These are phyloP conservation scores for Bagarius yarrelli DNA, from an alignment of 2,113 vertebrate species.

Conservation along the genomic window DNA sequence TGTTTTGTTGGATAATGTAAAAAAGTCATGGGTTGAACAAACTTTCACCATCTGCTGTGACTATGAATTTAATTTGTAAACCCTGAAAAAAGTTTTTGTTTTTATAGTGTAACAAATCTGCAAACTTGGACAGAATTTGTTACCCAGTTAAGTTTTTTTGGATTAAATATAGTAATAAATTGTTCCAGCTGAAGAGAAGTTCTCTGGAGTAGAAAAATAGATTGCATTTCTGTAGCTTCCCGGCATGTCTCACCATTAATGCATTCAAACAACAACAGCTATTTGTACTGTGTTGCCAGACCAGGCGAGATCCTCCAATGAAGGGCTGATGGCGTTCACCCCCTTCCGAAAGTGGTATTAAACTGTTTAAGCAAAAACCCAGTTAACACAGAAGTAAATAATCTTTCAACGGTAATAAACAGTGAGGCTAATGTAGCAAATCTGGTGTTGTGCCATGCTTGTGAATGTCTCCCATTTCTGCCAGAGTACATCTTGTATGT, in stretches of 20 bases:
- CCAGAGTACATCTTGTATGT: background rate
- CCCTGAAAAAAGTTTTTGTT: background rate
- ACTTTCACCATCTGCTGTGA: background rate
- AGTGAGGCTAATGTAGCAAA: background rate
- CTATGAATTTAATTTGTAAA: too few relatives aligned
- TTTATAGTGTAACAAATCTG: background rate
- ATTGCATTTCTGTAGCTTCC: constrained; percentile 16
- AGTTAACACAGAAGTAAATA: background rate
- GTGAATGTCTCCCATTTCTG: background rate
- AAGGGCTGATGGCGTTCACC: background rate
- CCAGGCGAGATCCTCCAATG: background rate
- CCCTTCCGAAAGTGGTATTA: background rate
- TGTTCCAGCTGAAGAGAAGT: background rate
- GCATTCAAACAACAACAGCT: constrained; percentile 22
- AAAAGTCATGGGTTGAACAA: background rate
- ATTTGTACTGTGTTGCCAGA: constrained; percentile 1
- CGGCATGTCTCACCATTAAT: constrained; percentile 12
- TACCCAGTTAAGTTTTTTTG: background rate
- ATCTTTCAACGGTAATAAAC: background rate
- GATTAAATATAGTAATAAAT: constrained; percentile 14
- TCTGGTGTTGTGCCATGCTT: background rate
- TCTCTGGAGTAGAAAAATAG: background rate
- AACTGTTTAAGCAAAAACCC: background rate
- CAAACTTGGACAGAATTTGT: background rate
- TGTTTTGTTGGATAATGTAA: background rate